Evolutionary conservation across 2,888 invertebrate species (phyloP), one percentile per base, ranked within the genome.

Genomic region (Drosophila seclusa): DNA sequence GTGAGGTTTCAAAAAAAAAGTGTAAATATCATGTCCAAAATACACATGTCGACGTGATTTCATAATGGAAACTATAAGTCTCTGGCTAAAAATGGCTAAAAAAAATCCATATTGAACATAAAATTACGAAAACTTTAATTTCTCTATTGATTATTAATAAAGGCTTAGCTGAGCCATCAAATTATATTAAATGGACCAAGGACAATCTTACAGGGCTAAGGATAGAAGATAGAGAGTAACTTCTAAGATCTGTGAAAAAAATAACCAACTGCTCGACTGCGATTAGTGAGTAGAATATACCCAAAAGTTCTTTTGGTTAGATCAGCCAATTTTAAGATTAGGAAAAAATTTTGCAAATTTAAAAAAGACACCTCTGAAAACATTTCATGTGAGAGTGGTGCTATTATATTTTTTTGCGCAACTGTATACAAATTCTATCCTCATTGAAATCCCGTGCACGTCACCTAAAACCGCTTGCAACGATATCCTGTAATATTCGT

Each of bases 401-500:
- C 8, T 45, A 16, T 45, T 24, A 8, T 45, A 8, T 45, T 13
- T 45, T 24, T 38, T 38, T 38, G 16, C 21, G 45, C 24, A 21
- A 45, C 24, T 45, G 36, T 50, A n/a, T 18, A 13, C 32, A 18
- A 29, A 31, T 31, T 57, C 16, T 16, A 32, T 49, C 0, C 49
- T 10, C 32, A 32, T 48, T 32, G 13, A 34, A 49, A 16, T 4
- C 53, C 24, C 24, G 2, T 27, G 6, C 52, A n/a, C 18, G 57
- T 38, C 31, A 11, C 16, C 21, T n/a, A 3, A 38, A 24, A 10
- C 24, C 18, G 13, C 8, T 54, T 32, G 16, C 32, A 61, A 49
- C 29, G 11, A 59, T 62, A 58, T 53, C 52, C 40, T 11, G 38
- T 34, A 64, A 42, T 34, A 54, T 75, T 78, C 64, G 73, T 78